Percentiles rank a stretch among this genome's conserved stretches.
phyloP scores from a whole-genome alignment of 64 coral and sea anemone genomes.

The Pachyseris speciosa region DNA sequence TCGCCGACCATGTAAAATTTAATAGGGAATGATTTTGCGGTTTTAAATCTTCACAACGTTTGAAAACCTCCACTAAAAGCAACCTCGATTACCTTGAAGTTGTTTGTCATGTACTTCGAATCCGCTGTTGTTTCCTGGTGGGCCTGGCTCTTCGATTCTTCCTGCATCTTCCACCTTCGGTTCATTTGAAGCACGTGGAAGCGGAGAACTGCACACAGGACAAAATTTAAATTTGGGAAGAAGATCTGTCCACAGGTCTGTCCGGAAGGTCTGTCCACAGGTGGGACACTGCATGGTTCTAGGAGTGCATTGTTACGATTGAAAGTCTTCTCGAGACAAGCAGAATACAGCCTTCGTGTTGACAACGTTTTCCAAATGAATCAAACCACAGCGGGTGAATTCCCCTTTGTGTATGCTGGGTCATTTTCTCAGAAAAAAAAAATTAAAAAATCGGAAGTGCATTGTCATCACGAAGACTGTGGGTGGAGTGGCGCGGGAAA shows the following conservation, averaged over 20 bases:
- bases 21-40: too few species aligned
- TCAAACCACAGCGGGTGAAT: not conserved
- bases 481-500: too few species aligned
- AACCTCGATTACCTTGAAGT: not conserved
- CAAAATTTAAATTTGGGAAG: not conserved
- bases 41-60: too few species aligned
- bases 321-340: not conserved
- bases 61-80: too few species aligned
- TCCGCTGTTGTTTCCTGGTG: not conserved
- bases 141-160: not conserved
- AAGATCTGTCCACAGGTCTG: too few species aligned
- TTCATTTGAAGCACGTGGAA: not conserved
- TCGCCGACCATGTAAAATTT: too few species aligned
- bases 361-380: not conserved
- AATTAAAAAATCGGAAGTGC: not conserved
- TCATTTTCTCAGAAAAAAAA: not conserved
- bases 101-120: not conserved
- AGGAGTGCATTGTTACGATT: not conserved
- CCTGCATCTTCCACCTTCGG: not conserved
- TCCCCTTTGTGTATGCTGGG: not conserved
- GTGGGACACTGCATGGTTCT: not conserved
- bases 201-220: not conserved
- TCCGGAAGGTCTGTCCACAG: constrained; percentile 7
- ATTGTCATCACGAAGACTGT: too few species aligned
- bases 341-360: not conserved